Evolutionary conservation across 2,797 vertebrate genomes (phyloP).

Genomic region (Diceros bicornis): DNA sequence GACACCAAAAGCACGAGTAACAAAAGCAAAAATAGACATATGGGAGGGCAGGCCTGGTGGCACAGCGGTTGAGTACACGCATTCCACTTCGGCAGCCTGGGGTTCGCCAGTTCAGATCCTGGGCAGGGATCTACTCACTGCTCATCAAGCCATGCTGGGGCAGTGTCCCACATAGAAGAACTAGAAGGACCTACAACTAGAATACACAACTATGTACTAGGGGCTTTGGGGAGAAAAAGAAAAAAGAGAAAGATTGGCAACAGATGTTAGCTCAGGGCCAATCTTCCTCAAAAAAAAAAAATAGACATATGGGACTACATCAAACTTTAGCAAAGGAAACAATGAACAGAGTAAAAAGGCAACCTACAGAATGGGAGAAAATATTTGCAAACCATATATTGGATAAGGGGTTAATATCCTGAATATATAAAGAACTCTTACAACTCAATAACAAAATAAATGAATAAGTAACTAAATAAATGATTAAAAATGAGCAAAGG

Average conservation of each 20-base stretch:
- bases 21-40: neutral
- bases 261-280: too few relatives aligned
- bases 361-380: neutral
- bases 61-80: too few relatives aligned
- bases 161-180: too few relatives aligned
- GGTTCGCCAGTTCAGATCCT: too few relatives aligned
- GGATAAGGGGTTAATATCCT: neutral
- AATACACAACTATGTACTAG: too few relatives aligned
- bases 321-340: slow-evolving; percentile 13
- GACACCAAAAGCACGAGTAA: neutral
- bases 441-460: neutral
- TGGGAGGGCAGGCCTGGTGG: too few relatives aligned
- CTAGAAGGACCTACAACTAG: too few relatives aligned
- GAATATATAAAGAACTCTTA: neutral
- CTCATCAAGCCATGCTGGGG: too few relatives aligned
- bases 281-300: neutral
- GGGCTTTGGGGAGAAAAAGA: too few relatives aligned
- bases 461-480: neutral
- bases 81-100: too few relatives aligned
- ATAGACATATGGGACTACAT: neutral
- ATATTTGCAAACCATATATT: neutral
- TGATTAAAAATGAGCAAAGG: neutral
- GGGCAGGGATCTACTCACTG: too few relatives aligned
- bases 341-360: neutral
- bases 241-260: too few relatives aligned